Evolutionary conservation across 2,113 vertebrate species (phyloP).

Genomic region (Dicentrarchus labrax): DNA sequence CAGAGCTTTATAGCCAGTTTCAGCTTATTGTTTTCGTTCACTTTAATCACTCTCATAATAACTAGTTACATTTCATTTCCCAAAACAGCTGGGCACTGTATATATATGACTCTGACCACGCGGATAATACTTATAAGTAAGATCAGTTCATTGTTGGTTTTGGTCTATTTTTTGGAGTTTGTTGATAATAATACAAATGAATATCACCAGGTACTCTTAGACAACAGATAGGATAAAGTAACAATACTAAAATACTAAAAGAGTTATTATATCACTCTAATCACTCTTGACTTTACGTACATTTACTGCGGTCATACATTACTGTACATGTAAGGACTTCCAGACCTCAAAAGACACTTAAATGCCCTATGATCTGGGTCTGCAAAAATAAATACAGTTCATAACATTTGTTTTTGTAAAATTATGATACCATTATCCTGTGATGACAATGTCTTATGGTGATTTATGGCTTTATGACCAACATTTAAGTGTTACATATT

Average conservation of each 20-base stretch:
- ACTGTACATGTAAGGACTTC: too few species aligned
- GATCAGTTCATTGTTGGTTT: neutral
- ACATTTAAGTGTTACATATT: neutral
- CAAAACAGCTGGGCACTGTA: neutral
- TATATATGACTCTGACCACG: neutral
- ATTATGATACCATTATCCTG: neutral
- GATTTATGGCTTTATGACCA: neutral
- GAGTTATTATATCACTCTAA: too few species aligned
- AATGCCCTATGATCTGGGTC: too few species aligned
- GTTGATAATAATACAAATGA: neutral
- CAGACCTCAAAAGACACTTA: too few species aligned
- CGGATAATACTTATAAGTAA: neutral
- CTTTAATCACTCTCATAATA: too few species aligned
- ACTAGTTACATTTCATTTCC: too few species aligned
- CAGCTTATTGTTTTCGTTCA: neutral
- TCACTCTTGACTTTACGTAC: too few species aligned
- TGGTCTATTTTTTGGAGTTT: neutral
- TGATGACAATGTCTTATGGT: neutral
- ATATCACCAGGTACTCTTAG: neutral
- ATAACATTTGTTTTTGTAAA: too few species aligned
- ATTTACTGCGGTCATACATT: too few species aligned
- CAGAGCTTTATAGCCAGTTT: neutral
- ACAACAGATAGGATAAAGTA: too few species aligned
- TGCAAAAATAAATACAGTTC: too few species aligned
- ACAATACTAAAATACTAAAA: too few species aligned